phyloP scores from a whole-genome alignment of 2,113 vertebrate genomes.

The Stegostoma tigrinum region DNA sequence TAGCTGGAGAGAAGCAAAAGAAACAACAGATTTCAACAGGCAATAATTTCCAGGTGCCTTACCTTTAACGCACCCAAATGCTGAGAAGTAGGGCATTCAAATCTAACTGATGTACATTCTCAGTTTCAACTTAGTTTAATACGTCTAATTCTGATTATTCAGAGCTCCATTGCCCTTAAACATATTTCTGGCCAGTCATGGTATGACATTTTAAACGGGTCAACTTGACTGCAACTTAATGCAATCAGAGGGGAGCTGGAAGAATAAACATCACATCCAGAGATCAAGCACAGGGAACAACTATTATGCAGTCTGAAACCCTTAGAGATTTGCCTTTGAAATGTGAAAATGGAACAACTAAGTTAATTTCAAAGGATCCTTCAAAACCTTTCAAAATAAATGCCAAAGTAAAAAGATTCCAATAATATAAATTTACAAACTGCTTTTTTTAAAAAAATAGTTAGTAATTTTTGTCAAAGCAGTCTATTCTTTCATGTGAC shows the following conservation, averaged over 20 bases:
- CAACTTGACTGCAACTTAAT: background rate
- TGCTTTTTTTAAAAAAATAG: slow-evolving; percentile 16
- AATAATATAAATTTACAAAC: slow-evolving; percentile 15
- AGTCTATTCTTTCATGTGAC: background rate
- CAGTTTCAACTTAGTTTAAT: background rate
- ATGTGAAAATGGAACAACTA: background rate
- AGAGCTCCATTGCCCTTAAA: background rate
- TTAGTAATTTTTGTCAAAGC: slow-evolving; percentile 3
- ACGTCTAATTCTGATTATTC: background rate
- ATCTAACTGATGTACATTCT: background rate
- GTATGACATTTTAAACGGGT: background rate
- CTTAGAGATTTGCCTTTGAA: background rate
- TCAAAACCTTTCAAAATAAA: background rate
- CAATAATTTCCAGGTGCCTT: background rate
- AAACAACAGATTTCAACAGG: background rate
- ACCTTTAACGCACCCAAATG: background rate
- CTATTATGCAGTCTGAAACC: background rate
- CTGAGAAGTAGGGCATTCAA: background rate
- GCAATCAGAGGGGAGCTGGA: background rate
- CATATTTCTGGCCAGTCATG: background rate
- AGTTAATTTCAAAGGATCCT: slow-evolving; percentile 2
- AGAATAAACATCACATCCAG: background rate
- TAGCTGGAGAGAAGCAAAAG: background rate
- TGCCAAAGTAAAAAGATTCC: background rate
- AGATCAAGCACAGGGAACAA: background rate